Base-by-base conservation (phyloP, 2,113 vertebrate species). In the Guaruba guarouba region DNA sequence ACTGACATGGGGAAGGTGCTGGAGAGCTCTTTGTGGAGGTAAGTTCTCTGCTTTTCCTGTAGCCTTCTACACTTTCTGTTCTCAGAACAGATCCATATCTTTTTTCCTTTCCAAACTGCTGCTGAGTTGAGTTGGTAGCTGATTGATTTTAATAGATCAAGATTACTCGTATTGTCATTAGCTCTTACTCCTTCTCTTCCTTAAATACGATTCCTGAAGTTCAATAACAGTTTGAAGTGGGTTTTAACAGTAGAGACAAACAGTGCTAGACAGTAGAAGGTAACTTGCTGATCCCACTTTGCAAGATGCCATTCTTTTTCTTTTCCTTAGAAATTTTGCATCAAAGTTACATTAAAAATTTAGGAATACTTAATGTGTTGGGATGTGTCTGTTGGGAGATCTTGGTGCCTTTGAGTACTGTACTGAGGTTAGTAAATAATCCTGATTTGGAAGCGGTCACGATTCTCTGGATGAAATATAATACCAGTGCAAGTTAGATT, bases 1-100 rank as follows among this genome's bases (percentile, higher is more conserved):
- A 99, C 99, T 10, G 99, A 99, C 93, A 99, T 99, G 97, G 99
- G 98, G 59, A 99, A 99, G 95, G 99, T 99, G 74, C 98, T 99
- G 93, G 99, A 99, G 97, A 99, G 99, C 93, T 99, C 99, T 54
- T 97, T 99, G 96, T 99, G 98, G 98, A 98, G 98, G 98, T 99
- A 97, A 97, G 98, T 59, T 41, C n/a, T 80, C 20, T 62, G 33
- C 24, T 93, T 86, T 92, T 86, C 17, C 33, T 71, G 4, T 48
- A 39, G 57, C 7, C 8, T 66, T 35, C 51, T 1, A 6, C 23
- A 5, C 7, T 31, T 31, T 1, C 28, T 0, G 0, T 64, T 82
- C 13, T 57, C 27, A 44, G 29, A 64, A 35, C 31, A 43, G 19
- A 22, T 37, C 13, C 1, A 2, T 82, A 6, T 51, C 46, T 51